Base-by-base conservation (phyloP, 2,797 vertebrate genomes). In the Knipowitschia caucasica region DNA sequence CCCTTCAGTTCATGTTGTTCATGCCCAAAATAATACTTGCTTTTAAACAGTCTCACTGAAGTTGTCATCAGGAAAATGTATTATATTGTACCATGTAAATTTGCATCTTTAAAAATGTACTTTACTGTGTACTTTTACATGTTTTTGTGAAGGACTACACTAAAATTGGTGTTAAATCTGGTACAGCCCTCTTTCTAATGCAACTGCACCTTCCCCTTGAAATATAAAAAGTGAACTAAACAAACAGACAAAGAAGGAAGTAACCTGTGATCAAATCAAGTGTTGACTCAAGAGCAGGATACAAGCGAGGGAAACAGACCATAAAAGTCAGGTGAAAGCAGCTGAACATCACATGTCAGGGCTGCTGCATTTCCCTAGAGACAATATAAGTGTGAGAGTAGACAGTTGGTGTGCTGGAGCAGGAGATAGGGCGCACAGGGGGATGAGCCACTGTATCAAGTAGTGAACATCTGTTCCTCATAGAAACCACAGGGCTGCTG, bases 391-490 rank as follows among this genome's bases (percentile, higher is more conserved):
- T 67, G 50, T 73, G 64, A 58, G 62, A 62, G 69, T 64, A 88
- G 82, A 84, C 88, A 88, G 88, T 91, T 90, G 85, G 86, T 83
- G 83, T 81, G 76, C 85, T 90, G 89, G 81, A 77, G 78, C 75
- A 81, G 75, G 69, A 90, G 87, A 89, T 89, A 88, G 85, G 69
- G 78, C 79, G 76, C 49, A 60, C 81, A 84, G 81, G 84, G 82
- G 81, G 84, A 86, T 86, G 88, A 88, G 58, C 79, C 73, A 77
- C 85, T 86, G 85, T 89, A 91, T 92, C 88, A 86, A 89, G 84
- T 85, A 86, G 84, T 89, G 88, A 91, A 92, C 89, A 91, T 91
- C 89, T 91, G 90, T 88, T 92, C 82, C 86, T 86, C 81, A 80
- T 83, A 86, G 85, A 90, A 86, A 91, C 90, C 89, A 73, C 89